Evolutionary conservation across 2,888 invertebrate genomes (phyloP), one percentile per base, ranked within the genome.

Genomic region (Lumbricus terrestris): DNA sequence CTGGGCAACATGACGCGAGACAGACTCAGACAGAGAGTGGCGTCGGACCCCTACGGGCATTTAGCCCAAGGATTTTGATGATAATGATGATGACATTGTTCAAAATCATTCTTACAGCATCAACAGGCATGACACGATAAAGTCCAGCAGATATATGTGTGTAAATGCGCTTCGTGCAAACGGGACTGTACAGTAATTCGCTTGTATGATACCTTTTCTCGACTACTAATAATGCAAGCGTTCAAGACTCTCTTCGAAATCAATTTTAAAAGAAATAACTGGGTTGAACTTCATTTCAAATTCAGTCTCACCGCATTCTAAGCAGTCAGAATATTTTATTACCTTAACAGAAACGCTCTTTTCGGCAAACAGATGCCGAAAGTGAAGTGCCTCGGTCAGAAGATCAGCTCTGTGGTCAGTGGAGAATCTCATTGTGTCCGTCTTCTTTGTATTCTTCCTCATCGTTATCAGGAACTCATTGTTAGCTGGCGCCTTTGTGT

Each of bases 351-450:
- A 92, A 88, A 92, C 92, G 88, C 93, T 92, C 34, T 93, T 93
- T 91, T 95, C 95, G 47, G 94, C 94, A 93, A 95, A 95, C 90
- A 93, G 93, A 91, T 93, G 92, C 89, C 94, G 92, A 92, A 94
- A 95, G 92, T 93, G 95, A 93, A 98, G 96, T 92, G 98, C 98
- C 94, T 98, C 97, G 16, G 98, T 98, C 88, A 99, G 96, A 92
- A 99, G 96, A 93, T 98, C 97, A 91, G 97, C 97, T 93, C 99
- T 97, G 95, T 98, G 97, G 94, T 99, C 99, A 0, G 98, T 98
- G 23, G 99, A 98, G 95, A 99, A 98, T 94, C 97, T 97, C 97
- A 99, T 99, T 23, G 97, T 97, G 94, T 99, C 99, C 88, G 96
- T 96, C 95, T 98, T 98, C 93, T 97, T 97, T 40, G 93, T 97